A percentile compares a stretch with the other conserved stretches of the same genome.
Evolutionary conservation across 2,888 invertebrate species (phyloP).

Genomic region (Sinodicranocentrus sp.): DNA sequence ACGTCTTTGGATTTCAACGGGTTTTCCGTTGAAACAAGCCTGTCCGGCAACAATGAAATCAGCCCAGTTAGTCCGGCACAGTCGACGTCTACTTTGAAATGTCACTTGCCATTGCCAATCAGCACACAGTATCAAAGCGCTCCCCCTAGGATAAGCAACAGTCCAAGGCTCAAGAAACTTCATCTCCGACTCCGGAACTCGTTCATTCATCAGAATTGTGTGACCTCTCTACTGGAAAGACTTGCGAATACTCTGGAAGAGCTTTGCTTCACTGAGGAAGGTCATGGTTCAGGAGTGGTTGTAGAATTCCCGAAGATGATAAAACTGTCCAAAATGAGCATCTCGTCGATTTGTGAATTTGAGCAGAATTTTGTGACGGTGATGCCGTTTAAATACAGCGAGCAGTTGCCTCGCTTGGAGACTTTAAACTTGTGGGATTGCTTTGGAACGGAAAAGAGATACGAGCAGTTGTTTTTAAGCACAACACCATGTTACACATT

Average conservation of each 20-base stretch:
- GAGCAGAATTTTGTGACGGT: constrained; percentile 63
- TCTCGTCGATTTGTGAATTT: constrained; percentile 68
- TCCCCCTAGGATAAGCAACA: constrained; percentile 52
- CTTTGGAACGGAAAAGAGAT: constrained; percentile 62
- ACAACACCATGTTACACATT: constrained; percentile 54
- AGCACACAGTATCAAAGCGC: constrained; percentile 28
- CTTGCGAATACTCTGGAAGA: constrained; percentile 57
- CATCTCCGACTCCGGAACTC: constrained; percentile 64
- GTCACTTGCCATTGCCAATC: constrained; percentile 61
- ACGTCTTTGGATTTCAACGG: no score
- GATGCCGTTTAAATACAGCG: constrained; percentile 66
- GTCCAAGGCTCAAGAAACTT: constrained; percentile 62
- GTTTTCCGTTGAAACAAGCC: no score
- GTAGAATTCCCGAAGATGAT: constrained; percentile 59
- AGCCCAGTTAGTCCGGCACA: no score
- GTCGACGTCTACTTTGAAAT: constrained; percentile 16
- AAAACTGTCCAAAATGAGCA: constrained; percentile 59
- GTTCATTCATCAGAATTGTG: constrained; percentile 56
- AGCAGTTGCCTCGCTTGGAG: constrained; percentile 55
- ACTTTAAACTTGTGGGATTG: constrained; percentile 65
- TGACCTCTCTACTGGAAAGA: constrained; percentile 62
- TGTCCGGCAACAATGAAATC: no score
- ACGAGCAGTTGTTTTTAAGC: constrained; percentile 54
- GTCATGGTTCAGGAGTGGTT: constrained; percentile 52
- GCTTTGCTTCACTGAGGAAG: constrained; percentile 56